Conservation (phyloP, 2,888 invertebrate species). For the Steinernema scapterisci region DNA sequence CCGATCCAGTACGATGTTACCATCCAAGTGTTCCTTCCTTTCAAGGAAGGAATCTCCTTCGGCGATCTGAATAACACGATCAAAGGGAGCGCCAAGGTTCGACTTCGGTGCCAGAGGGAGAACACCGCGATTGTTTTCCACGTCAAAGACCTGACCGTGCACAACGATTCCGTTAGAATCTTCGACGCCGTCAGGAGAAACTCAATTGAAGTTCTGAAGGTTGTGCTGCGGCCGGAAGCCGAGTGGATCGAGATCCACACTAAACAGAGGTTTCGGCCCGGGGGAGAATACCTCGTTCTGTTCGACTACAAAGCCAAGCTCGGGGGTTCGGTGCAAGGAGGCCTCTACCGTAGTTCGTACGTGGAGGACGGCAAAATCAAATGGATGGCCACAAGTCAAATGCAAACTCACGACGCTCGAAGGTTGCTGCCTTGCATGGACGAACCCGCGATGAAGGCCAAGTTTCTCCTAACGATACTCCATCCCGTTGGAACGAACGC, state of each 20-base stretch:
- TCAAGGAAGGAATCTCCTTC: neutral
- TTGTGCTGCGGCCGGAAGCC: neutral
- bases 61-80: slow-evolving; percentile 1
- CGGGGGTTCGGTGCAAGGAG: slow-evolving; percentile 4
- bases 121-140: slow-evolving; percentile 11
- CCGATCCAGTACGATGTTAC: slow-evolving; percentile 21
- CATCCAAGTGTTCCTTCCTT: slow-evolving; percentile 6
- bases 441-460: slow-evolving; percentile 32
- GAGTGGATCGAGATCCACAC: slow-evolving; percentile 27
- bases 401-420: slow-evolving; percentile 33
- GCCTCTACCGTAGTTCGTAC: slow-evolving; percentile 18
- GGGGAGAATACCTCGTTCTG: slow-evolving; percentile 11
- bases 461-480: slow-evolving; percentile 65
- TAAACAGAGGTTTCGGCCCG: neutral
- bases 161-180: neutral
- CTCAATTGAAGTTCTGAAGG: neutral
- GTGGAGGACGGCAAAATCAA: neutral
- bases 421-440: slow-evolving; percentile 30
- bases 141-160: slow-evolving; percentile 14
- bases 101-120: neutral
- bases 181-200: slow-evolving; percentile 16
- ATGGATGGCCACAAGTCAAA: slow-evolving; percentile 32
- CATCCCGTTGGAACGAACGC: slow-evolving; percentile 74
- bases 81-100: slow-evolving; percentile 13
- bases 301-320: slow-evolving; percentile 11